Base-by-base conservation (phyloP, 2,113 vertebrate genomes). In the Microcebus griseorufus region DNA sequence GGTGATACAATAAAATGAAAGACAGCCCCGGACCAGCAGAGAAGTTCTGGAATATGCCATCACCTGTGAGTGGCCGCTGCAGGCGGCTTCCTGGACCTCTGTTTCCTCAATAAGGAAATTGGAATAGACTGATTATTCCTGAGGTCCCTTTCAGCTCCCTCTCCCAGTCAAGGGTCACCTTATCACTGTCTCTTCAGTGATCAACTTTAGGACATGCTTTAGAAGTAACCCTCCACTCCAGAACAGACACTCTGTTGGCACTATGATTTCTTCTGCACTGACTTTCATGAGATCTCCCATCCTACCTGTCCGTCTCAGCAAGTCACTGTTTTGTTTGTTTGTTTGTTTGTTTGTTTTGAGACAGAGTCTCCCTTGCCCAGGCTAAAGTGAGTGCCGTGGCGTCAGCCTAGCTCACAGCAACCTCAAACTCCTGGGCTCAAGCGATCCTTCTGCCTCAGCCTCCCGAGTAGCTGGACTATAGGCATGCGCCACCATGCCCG, bases 11-110 rank as follows among this genome's bases (percentile, higher is more conserved):
- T 14, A 0, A 2, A 55, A 14, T 16, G 37, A 23, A 48, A 45
- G 48, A 8, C 14, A 12, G 14, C 3, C 37, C 11, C 18, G 13
- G 34, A 3, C 29, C 11, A 76, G 72, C 69, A 45, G 81, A 45
- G 17, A 6, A 11, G 4, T 72, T 69, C 93, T 53, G 37, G 87
- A 51, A 37, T 39, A 18, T 27, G n/a, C 64, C 1, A 0, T 5
- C 18, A 13, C 1, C 25, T 13, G 1, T 0, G 6, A 14, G 58
- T 5, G 7, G 23, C 62, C 22, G 37, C 51, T 32, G 13, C 14
- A 29, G 75, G 34, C 25, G 32, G 45, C 64, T 45, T 13, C 9
- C 17, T 22, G 69, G 70, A 20, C 60, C 13, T 45, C 64, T 12
- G 5, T 6, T 60, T 84, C 25, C 9, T 92, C 58, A 6, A 2